A percentile compares a stretch with the other conserved stretches of the same genome.
Evolutionary conservation across 2,888 invertebrate species (phyloP).

Genomic region (Apotomis capreana): DNA sequence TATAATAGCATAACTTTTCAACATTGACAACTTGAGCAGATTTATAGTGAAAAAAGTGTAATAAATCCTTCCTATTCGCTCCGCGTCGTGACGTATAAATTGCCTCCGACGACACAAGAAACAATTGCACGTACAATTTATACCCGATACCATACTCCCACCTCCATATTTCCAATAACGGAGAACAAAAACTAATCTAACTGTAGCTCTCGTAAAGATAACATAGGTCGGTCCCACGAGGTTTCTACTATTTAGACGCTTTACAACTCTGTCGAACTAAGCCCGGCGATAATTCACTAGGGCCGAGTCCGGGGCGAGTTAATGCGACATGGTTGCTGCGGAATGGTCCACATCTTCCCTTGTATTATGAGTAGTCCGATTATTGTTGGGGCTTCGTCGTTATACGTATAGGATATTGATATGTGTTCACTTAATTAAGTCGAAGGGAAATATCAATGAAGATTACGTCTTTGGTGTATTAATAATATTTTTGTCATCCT

Average conservation of each 20-base stretch:
- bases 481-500: not conserved
- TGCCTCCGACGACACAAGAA: slow-evolving; percentile 14
- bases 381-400: slow-evolving; percentile 30
- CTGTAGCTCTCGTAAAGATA: slow-evolving; percentile 44
- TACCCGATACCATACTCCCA: slow-evolving; percentile 28
- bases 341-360: slow-evolving; percentile 29
- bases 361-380: slow-evolving; percentile 23
- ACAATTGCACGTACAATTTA: slow-evolving; percentile 33
- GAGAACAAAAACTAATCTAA: slow-evolving; percentile 45
- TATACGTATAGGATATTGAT: slow-evolving; percentile 26
- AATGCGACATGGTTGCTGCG: slow-evolving; percentile 40
- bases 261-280: slow-evolving; percentile 45
- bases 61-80: slow-evolving; percentile 17
- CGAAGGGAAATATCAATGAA: not conserved
- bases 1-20: not conserved
- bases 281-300: slow-evolving; percentile 36
- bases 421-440: slow-evolving; percentile 18
- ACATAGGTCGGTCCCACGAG: slow-evolving; percentile 42
- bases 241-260: slow-evolving; percentile 43
- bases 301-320: slow-evolving; percentile 23
- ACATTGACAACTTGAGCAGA: not conserved
- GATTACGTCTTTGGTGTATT: slow-evolving; percentile 4
- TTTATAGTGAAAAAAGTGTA: not conserved
- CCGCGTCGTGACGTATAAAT: slow-evolving; percentile 10
- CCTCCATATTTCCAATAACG: slow-evolving; percentile 41